Evolutionary conservation across 2,888 invertebrate genomes (phyloP), one percentile per base, ranked within the genome.

Genomic region (Hirudinaria manillensis): DNA sequence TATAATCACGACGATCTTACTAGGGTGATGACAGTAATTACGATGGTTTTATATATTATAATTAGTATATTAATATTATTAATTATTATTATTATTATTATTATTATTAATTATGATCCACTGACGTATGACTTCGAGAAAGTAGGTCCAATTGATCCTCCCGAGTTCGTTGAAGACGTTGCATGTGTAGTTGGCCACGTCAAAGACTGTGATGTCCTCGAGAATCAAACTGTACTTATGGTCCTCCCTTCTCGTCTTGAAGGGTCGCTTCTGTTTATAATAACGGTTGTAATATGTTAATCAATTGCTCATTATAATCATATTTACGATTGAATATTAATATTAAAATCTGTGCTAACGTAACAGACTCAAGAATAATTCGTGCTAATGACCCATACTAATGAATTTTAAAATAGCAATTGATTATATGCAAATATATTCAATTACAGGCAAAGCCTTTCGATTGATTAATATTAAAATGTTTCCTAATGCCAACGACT

Each of bases 181-280:
- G 83, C 98, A 98, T 0, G 91, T 92, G 84, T 96, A 98, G 80
- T 91, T 90, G 0, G 93, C 97, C 76, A 90, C 89, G 83, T 98
- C 98, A 38, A 89, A 27, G 2, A 38, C 36, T 1, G 29, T 27
- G 13, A 55, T 32, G 21, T 32, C 29, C 21, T 36, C 21, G 0
- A 72, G 19, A 19, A 55, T 29, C 32, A 56, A 36, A 0, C 2
- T n/a, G 72, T 36, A 70, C n/a, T 32, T 70, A 16, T 38, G 24
- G 0, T 38, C 45, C 27, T 70, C 38, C 16, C 27, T 27, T 36
- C 27, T 38, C 21, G 34, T 38, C 27, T 27, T 45, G 2, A 24
- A 34, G 2, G 21, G 70, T 34, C 38, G 38, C 16, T 27, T 70
- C 38, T 70, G 34, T 1, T 24, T 1, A 21, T 68, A 68, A 2